These are phyloP conservation scores for Guaruba guarouba DNA, from an alignment of 2,113 vertebrate genomes.

Conservation along the genomic window DNA sequence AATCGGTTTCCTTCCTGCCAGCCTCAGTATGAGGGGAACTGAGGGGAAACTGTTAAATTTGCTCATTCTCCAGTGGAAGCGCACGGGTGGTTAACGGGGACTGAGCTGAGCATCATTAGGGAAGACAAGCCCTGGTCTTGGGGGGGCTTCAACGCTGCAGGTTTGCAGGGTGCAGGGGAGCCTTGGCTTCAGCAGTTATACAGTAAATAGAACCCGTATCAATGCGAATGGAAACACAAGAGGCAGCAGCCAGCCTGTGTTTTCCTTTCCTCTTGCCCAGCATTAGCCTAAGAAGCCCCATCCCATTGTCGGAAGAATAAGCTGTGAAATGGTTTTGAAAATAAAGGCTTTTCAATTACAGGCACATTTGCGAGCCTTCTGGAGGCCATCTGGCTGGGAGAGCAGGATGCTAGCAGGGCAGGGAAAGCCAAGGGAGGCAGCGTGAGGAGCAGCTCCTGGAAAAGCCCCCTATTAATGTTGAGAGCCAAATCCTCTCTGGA, in stretches of 20 bases:
- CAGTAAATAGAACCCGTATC: rapidly evolving
- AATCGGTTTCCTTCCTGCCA: background rate
- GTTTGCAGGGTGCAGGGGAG: background rate
- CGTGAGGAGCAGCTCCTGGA: background rate
- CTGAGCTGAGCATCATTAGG: background rate
- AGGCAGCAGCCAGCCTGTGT: background rate
- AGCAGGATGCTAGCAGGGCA: background rate
- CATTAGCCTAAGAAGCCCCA: background rate
- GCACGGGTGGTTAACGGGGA: rapidly evolving
- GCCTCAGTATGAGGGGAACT: background rate
- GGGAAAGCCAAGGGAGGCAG: background rate
- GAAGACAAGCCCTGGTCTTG: background rate
- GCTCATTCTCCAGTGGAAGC: background rate
- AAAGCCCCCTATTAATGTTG: background rate
- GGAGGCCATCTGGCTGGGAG: conserved; percentile 35
- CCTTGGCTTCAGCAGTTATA: rapidly evolving
- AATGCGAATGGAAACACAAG: rapidly evolving
- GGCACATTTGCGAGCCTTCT: conserved; percentile 10
- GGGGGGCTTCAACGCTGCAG: rapidly evolving
- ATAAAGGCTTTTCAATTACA: conserved; percentile 26
- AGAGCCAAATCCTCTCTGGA: background rate
- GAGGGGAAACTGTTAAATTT: background rate
- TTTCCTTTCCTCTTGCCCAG: background rate
- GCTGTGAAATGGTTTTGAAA: conserved; percentile 40
- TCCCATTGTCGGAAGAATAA: background rate